These are phyloP conservation scores for Pygoscelis adeliae DNA, from an alignment of 2,113 vertebrate genomes.

Conservation along the genomic window DNA sequence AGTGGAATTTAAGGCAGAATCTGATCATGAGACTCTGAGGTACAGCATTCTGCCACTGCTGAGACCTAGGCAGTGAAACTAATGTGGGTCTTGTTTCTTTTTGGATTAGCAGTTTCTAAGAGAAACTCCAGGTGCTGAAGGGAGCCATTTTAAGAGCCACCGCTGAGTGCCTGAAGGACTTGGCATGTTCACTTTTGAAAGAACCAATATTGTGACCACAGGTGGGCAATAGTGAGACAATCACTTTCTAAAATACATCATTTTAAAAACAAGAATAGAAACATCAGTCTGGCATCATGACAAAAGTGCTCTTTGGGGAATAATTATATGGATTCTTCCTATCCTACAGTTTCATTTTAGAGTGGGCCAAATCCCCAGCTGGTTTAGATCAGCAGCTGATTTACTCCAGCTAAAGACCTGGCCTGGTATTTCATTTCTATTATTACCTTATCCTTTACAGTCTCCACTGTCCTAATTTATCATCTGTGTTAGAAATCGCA, in stretches of 20 bases:
- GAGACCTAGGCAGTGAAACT: neutral
- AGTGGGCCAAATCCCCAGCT: conserved; percentile 65
- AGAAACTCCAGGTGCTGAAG: conserved; percentile 51
- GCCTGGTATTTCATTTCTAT: conserved; percentile 61
- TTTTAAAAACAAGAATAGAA: conserved; percentile 68
- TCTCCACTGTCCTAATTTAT: conserved; percentile 57
- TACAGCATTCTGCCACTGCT: fast-evolving
- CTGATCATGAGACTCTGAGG: fast-evolving
- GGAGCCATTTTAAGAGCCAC: conserved; percentile 34
- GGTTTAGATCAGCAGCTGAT: conserved; percentile 66
- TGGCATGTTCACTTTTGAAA: conserved; percentile 30
- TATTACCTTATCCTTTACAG: conserved; percentile 68
- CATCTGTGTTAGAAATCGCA: conserved; percentile 3
- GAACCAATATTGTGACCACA: conserved; percentile 54
- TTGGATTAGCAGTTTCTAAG: conserved; percentile 25
- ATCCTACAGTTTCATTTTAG: conserved; percentile 59
- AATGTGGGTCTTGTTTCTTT: neutral
- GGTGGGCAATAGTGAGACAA: conserved; percentile 67
- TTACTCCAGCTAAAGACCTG: conserved; percentile 65
- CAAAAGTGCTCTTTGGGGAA: conserved; percentile 59
- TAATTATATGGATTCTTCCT: conserved; percentile 63
- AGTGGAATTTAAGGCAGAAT: neutral
- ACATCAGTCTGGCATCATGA: conserved; percentile 61
- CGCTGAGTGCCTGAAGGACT: conserved; percentile 31
- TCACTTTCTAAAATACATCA: conserved; percentile 55